phyloP scores from a whole-genome alignment of 2,888 invertebrate genomes.

The Andrena minutula region DNA sequence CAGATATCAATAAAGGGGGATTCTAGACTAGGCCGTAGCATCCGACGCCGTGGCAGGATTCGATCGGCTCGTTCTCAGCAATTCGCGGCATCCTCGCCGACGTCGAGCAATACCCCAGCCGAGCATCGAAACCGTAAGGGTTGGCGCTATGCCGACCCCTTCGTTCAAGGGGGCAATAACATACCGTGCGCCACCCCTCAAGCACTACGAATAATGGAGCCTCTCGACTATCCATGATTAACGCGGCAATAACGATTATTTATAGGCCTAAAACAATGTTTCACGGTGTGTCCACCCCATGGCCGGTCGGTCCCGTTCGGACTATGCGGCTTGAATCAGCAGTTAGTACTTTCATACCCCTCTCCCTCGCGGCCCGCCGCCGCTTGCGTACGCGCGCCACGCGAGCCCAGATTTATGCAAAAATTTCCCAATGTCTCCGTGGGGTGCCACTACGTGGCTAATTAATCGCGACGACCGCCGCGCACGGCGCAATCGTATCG shows the following conservation, averaged over 20 bases:
- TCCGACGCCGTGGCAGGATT: conserved; percentile 67
- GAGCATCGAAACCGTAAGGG: conserved; percentile 76
- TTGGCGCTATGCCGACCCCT: conserved; percentile 73
- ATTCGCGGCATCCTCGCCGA: conserved; percentile 78
- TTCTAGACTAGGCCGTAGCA: conserved; percentile 74
- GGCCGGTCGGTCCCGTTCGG: conserved; percentile 49
- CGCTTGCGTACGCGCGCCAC: conserved; percentile 25
- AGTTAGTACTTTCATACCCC: conserved; percentile 67
- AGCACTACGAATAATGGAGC: conserved; percentile 79
- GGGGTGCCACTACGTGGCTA: conserved; percentile 60
- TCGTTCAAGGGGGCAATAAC: conserved; percentile 79
- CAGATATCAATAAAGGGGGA: conserved; percentile 81
- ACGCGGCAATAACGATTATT: conserved; percentile 84
- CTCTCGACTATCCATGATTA: conserved; percentile 82
- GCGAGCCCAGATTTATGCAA: conserved; percentile 75
- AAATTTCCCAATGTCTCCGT: conserved; percentile 73
- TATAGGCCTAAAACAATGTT: conserved; percentile 83
- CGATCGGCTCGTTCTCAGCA: conserved; percentile 79
- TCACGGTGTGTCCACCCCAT: conserved; percentile 79
- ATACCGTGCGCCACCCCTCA: conserved; percentile 73
- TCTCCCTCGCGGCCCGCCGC: neutral
- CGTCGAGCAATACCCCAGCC: conserved; percentile 73
- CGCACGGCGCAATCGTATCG: conserved; percentile 35
- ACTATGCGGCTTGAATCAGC: conserved; percentile 75
- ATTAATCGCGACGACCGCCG: conserved; percentile 62